Conservation (phyloP, 2,888 invertebrate species). For the Sminthurides aquaticus region DNA sequence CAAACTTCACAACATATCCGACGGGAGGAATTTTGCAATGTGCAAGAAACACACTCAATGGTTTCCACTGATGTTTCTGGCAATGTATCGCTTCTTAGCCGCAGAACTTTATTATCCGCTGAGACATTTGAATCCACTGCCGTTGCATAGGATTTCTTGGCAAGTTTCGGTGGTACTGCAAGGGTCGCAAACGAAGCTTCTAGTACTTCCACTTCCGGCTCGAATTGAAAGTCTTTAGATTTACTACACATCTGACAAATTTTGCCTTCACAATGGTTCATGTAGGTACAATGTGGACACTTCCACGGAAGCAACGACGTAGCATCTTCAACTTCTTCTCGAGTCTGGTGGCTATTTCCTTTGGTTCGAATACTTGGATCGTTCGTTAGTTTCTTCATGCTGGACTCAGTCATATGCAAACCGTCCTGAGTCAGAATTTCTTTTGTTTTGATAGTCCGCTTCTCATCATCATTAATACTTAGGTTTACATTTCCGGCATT, state of each 20-base stretch:
- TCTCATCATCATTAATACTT: not conserved
- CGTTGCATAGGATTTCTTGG: too few relatives aligned
- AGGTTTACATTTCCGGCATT: not conserved
- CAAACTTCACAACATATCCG: too few relatives aligned
- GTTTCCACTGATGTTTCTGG: too few relatives aligned
- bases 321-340: not conserved
- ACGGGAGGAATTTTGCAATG: too few relatives aligned
- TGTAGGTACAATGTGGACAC: constrained; percentile 23
- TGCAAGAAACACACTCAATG: too few relatives aligned
- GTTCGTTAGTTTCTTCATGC: not conserved
- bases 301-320: constrained; percentile 4
- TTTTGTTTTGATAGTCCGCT: not conserved
- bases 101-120: too few relatives aligned
- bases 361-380: not conserved
- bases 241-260: constrained; percentile 22
- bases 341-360: not conserved
- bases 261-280: constrained; percentile 11
- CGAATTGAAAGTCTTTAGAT: constrained; percentile 16
- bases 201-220: not conserved
- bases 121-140: too few relatives aligned
- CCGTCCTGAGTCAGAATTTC: not conserved
- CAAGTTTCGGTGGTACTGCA: too few relatives aligned
- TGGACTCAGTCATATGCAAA: not conserved
- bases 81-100: too few relatives aligned
- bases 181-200: too few relatives aligned